These are phyloP conservation scores for Paraescarpia echinospica DNA, from an alignment of 1,140 invertebrate genomes.

Conservation along the genomic window DNA sequence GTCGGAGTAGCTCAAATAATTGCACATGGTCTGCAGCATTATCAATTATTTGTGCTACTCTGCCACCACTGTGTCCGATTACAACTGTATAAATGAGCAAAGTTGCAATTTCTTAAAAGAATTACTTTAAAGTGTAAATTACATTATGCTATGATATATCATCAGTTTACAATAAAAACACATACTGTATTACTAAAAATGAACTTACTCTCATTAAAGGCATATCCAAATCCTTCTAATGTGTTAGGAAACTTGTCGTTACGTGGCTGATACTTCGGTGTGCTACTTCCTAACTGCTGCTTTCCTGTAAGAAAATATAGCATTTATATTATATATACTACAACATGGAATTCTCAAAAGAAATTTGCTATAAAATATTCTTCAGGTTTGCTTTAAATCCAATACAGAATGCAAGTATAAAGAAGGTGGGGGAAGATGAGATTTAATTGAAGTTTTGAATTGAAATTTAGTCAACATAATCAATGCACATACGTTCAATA, in stretches of 20 bases:
- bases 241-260: not conserved
- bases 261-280: too few species aligned
- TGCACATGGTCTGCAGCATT: too few species aligned
- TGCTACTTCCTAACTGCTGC: not conserved
- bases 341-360: not conserved
- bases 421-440: not conserved
- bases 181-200: not conserved
- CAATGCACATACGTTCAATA: not conserved
- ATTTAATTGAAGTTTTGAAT: not conserved
- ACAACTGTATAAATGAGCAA: too few species aligned
- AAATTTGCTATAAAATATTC: not conserved
- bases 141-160: too few species aligned
- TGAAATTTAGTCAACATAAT: not conserved
- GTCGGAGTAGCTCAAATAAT: too few species aligned
- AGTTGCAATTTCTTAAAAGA: too few species aligned
- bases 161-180: too few species aligned
- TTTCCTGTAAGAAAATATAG: not conserved
- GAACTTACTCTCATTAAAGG: not conserved
- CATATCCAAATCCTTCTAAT: not conserved
- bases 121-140: too few species aligned
- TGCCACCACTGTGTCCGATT: too few species aligned
- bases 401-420: not conserved
- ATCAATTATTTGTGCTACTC: too few species aligned
- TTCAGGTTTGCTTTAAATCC: not conserved
- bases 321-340: not conserved